Evolutionary conservation across 2,888 invertebrate species (phyloP), one percentile per base, ranked within the genome.

Genomic region (Andrena dorsata): DNA sequence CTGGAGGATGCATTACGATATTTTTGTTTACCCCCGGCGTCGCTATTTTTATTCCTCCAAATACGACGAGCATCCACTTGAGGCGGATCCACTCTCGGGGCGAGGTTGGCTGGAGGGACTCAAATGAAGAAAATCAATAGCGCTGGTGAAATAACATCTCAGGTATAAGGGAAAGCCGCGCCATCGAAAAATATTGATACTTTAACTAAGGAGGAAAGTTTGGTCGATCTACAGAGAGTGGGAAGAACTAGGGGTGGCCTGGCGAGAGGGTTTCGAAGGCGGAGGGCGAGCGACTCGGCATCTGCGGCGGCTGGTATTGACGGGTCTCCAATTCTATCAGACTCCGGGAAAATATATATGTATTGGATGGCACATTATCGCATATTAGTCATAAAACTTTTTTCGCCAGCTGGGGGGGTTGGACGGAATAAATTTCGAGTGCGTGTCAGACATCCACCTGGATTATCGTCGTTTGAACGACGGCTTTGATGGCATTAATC

Each of bases 201-300:
- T 92, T 92, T 91, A 92, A 92, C 91, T 92, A 92, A 92, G 91
- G 90, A 92, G 91, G 87, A 92, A 91, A 92, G 91, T 92, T 92
- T 81, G 68, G 87, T 63, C 70, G 85, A 74, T 72, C 77, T 71
- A 66, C 63, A 41, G 73, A 58, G 60, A 51, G 47, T 58, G 73
- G 66, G 74, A 53, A 32, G 56, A 74, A 66, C 51, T 66, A 10
- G 16, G 84, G 53, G 53, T 41, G 35, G 41, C 16, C 41, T 41
- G 41, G 41, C 58, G 72, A 32, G 76, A 64, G 66, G 74, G 80
- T 30, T 35, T 64, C 28, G 41, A 64, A 75, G 60, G 60, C 65
- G 56, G 73, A 70, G 72, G 77, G 82, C 68, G 84, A 13, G 73
- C 70, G 72, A 79, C 80, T 68, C 86, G 87, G 86, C 89, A 90